A percentile compares a stretch with the other conserved stretches of the same genome.
Conservation (phyloP, 2,888 invertebrate species). For the Merodon equestris region DNA sequence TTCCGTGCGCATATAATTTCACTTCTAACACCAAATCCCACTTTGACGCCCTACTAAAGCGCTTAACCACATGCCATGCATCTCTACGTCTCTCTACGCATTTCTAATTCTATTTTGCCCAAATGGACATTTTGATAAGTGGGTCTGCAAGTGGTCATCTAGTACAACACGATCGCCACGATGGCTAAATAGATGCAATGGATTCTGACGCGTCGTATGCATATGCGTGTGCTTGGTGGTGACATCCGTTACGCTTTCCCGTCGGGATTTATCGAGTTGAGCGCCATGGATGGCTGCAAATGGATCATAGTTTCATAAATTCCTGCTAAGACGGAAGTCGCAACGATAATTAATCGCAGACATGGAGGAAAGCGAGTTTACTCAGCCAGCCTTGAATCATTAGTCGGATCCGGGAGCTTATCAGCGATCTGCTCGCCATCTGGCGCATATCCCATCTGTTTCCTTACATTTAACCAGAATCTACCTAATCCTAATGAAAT, state of each 20-base stretch:
- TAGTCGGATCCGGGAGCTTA: neutral
- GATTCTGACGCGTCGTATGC: constrained; percentile 7
- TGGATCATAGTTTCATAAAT: constrained; percentile 43
- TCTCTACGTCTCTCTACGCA: constrained; percentile 14
- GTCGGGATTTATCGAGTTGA: constrained; percentile 36
- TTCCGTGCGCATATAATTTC: constrained; percentile 37
- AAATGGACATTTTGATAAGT: constrained; percentile 65
- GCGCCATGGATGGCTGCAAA: constrained; percentile 30
- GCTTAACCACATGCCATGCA: no score
- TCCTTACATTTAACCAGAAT: constrained; percentile 12
- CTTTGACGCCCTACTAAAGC: constrained; percentile 62
- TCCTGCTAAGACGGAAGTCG: no score
- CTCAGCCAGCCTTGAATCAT: neutral
- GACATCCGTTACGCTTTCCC: constrained; percentile 64
- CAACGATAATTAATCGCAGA: no score
- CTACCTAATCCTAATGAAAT: constrained; percentile 55
- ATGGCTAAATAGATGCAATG: constrained; percentile 35
- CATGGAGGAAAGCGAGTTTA: no score
- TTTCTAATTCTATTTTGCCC: constrained; percentile 53
- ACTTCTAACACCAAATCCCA: constrained; percentile 66
- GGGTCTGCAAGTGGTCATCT: constrained; percentile 55
- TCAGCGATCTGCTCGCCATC: constrained; percentile 16
- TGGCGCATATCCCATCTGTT: constrained; percentile 28
- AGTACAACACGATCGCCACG: constrained; percentile 54
- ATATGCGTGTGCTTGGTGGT: constrained; percentile 31